Evolutionary conservation across 1,140 invertebrate species (phyloP).

Genomic region (Drosophila lacteicornis): DNA sequence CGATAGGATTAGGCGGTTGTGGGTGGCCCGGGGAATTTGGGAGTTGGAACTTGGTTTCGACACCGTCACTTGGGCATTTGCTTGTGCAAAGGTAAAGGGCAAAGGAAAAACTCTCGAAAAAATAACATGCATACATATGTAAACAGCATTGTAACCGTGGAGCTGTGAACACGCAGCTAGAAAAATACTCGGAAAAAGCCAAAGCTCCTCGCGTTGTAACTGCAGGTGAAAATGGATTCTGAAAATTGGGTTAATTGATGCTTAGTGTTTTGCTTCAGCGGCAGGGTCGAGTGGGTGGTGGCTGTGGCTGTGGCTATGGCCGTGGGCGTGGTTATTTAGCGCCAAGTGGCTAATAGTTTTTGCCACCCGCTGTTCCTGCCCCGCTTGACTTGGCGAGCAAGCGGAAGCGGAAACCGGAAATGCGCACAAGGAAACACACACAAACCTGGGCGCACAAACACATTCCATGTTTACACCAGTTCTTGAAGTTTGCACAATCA

Average conservation of each 20-base stretch:
- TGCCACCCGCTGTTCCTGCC: conserved; percentile 40
- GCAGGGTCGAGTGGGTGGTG: conserved; percentile 26
- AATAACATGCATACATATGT: conserved; percentile 21
- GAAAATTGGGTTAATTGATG: conserved; percentile 84
- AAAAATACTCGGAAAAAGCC: conserved; percentile 49
- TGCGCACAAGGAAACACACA: conserved; percentile 74
- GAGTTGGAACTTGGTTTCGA: conserved; percentile 40
- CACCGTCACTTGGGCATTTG: conserved; percentile 42
- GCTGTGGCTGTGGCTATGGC: conserved; percentile 20
- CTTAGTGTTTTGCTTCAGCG: conserved; percentile 65
- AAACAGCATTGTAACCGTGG: conserved; percentile 25
- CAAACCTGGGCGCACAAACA: conserved; percentile 48
- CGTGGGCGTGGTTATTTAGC: conserved; percentile 75
- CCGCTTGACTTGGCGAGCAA: conserved; percentile 5
- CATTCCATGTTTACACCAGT: conserved; percentile 11
- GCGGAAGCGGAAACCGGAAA: conserved; percentile 76
- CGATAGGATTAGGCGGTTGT: conserved; percentile 37
- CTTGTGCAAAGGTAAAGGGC: conserved; percentile 15
- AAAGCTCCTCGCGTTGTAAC: conserved; percentile 42
- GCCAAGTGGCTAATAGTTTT: conserved; percentile 82
- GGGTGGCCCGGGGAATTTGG: conserved; percentile 28
- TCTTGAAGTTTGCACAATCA: conserved; percentile 4
- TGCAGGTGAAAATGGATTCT: conserved; percentile 82
- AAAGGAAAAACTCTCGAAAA: conserved; percentile 28
- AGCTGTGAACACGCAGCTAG: conserved; percentile 52